Evolutionary conservation across 1,140 invertebrate genomes (phyloP), one percentile per base, ranked within the genome.

Genomic region (Apis cerana): DNA sequence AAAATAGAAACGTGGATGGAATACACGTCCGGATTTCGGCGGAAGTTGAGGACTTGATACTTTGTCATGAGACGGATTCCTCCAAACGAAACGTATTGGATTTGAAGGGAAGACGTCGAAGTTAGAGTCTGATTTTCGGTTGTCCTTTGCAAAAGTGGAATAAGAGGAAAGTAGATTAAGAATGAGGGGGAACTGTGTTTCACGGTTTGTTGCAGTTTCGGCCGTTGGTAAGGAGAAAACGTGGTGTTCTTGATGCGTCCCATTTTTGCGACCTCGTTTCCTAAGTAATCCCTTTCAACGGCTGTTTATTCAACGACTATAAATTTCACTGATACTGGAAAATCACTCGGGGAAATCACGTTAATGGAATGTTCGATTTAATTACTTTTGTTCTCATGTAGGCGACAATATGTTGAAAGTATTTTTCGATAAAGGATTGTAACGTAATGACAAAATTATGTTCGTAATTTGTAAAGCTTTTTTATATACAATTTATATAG

Each of bases 111-210:
- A 2, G 70, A 61, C 71, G 71, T 52, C 33, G 61, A 50, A 64
- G 70, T 74, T 56, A 11, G 33, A 75, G n/a, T 65, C 61, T 13
- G 19, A 52, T 61, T 75, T 75, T 67, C n/a, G 52, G 17, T 58
- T 65, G 23, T 54, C 43, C 58, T n/a, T 52, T 58, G 52, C n/a
- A 50, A 65, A 48, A 80, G 52, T 58, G 52, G 70, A 62, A 75
- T 80, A 75, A 75, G 13, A 33, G 58, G 79, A 59, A 80, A 80
- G 70, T 56, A 75, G 62, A 80, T 80, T 80, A 80, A 75, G 61
- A 72, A n/a, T 12, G 17, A 75, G 70, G 17, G 33, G 48, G 71
- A 80, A 67, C 52, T 62, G 33, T 48, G 70, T 80, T 80, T 75
- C 71, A 75, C 61, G 52, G 79, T 75, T 80, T 75, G 61, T 80